phyloP scores from a whole-genome alignment of 2,113 vertebrate species.

The Cromileptes altivelis region DNA sequence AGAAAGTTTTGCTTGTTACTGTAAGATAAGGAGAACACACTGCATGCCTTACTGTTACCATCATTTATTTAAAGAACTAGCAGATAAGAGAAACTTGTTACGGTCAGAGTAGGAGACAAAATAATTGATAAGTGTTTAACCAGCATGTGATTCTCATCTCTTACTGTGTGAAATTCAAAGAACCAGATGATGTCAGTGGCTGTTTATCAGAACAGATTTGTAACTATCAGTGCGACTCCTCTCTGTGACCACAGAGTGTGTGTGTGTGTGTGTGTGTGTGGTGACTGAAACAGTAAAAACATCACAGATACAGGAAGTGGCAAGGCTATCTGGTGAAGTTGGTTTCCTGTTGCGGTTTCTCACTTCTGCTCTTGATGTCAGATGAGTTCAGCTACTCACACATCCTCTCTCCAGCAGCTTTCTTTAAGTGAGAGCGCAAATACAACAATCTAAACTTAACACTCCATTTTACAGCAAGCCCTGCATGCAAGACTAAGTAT shows the following conservation, averaged over 20 bases:
- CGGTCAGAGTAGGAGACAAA: conserved; percentile 24
- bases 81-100: conserved; percentile 34
- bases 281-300: conserved; percentile 44
- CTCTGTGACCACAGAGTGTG: conserved; percentile 2
- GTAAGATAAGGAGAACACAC: not conserved
- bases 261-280: conserved; percentile 8
- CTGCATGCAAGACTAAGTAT: not conserved
- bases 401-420: not conserved
- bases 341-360: conserved; percentile 85
- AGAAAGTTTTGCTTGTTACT: not conserved
- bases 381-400: not conserved
- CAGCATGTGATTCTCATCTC: conserved; percentile 8
- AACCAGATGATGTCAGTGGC: conserved; percentile 6
- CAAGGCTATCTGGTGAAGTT: conserved; percentile 70
- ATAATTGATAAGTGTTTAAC: conserved; percentile 38
- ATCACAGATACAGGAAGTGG: conserved; percentile 81
- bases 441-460: not conserved
- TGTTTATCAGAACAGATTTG: conserved; percentile 16
- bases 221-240: conserved; percentile 21
- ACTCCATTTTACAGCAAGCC: not conserved
- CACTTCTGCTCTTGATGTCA: conserved; percentile 60
- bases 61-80: conserved; percentile 20
- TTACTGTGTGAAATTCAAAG: conserved; percentile 40
- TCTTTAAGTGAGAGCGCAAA: not conserved
- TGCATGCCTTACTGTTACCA: conserved; percentile 8